Evolutionary conservation across 2,113 vertebrate genomes (phyloP).

Genomic region (Oreochromis niloticus): DNA sequence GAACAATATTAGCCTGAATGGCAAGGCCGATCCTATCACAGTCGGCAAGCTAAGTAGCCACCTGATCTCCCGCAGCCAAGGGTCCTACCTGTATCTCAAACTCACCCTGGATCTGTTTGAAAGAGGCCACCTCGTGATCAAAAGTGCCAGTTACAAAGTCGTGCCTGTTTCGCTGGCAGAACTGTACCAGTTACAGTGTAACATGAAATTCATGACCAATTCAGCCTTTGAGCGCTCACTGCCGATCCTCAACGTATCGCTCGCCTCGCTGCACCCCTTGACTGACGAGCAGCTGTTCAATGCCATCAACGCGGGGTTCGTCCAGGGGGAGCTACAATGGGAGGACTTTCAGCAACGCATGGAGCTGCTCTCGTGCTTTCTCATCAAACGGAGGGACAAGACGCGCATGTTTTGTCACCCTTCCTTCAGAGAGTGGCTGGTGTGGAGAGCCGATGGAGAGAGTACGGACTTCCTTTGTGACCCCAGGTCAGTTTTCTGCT

Average conservation of each 20-base stretch:
- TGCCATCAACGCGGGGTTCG: constrained; percentile 83
- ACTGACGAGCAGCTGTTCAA: constrained; percentile 97
- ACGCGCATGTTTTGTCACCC: constrained; percentile 99
- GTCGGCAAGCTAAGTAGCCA: constrained; percentile 91
- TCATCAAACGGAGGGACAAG: constrained; percentile 90
- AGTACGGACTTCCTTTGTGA: constrained; percentile 94
- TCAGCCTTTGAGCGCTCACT: constrained; percentile 89
- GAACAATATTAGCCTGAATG: constrained; percentile 93
- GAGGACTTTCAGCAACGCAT: constrained; percentile 95
- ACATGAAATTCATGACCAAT: constrained; percentile 96
- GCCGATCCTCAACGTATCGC: constrained; percentile 87
- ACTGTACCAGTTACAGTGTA: constrained; percentile 97
- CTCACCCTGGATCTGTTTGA: constrained; percentile 96
- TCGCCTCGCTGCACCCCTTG: constrained; percentile 94
- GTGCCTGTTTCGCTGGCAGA: constrained; percentile 94
- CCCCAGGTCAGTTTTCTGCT: constrained; percentile 78
- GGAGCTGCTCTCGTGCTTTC: constrained; percentile 88
- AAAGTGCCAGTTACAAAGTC: constrained; percentile 97
- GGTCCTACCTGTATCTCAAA: constrained; percentile 96
- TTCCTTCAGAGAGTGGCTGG: constrained; percentile 96
- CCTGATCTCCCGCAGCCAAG: constrained; percentile 89
- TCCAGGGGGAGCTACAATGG: constrained; percentile 83
- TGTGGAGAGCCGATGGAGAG: constrained; percentile 94
- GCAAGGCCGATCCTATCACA: constrained; percentile 84
- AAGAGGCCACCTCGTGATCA: constrained; percentile 92